These are phyloP conservation scores for Zaprionus africanus DNA, from an alignment of 1,140 invertebrate genomes.

Conservation along the genomic window DNA sequence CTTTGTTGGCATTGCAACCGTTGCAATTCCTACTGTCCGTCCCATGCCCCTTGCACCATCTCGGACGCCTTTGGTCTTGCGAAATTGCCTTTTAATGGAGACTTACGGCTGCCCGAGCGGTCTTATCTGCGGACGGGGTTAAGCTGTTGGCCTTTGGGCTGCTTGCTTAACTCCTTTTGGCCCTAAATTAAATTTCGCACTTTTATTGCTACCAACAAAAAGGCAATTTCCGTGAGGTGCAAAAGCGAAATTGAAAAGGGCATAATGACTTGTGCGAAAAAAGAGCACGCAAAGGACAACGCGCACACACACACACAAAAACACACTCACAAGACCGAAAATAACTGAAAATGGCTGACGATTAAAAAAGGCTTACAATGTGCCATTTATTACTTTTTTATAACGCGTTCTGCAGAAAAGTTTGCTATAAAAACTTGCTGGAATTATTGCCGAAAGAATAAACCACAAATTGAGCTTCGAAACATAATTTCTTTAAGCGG, in stretches of 20 bases:
- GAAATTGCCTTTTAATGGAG: conserved; percentile 69
- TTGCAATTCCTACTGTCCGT: conserved; percentile 17
- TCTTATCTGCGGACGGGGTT: conserved; percentile 23
- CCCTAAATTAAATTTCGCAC: conserved; percentile 72
- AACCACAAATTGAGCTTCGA: conserved; percentile 7
- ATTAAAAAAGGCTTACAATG: conserved; percentile 77
- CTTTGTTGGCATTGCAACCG: conserved; percentile 39
- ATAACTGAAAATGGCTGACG: conserved; percentile 57
- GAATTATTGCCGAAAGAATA: conserved; percentile 9
- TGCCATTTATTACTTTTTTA: conserved; percentile 74
- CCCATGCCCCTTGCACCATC: background rate
- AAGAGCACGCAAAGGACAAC: conserved; percentile 15
- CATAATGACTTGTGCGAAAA: conserved; percentile 66
- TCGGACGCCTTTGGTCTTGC: background rate
- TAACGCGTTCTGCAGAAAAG: conserved; percentile 48
- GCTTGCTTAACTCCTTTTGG: conserved; percentile 38
- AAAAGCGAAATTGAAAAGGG: conserved; percentile 74
- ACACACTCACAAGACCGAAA: conserved; percentile 8
- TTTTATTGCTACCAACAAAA: conserved; percentile 73
- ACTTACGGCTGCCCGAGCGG: conserved; percentile 55
- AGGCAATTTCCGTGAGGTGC: conserved; percentile 75
- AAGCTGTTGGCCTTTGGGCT: conserved; percentile 45
- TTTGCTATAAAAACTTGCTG: conserved; percentile 17
- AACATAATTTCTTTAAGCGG: conserved; percentile 5
- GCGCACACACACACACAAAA: background rate